Percentiles rank a stretch among this genome's conserved stretches.
phyloP scores from a whole-genome alignment of 2,113 vertebrate genomes.

The Cynoglossus semilaevis region DNA sequence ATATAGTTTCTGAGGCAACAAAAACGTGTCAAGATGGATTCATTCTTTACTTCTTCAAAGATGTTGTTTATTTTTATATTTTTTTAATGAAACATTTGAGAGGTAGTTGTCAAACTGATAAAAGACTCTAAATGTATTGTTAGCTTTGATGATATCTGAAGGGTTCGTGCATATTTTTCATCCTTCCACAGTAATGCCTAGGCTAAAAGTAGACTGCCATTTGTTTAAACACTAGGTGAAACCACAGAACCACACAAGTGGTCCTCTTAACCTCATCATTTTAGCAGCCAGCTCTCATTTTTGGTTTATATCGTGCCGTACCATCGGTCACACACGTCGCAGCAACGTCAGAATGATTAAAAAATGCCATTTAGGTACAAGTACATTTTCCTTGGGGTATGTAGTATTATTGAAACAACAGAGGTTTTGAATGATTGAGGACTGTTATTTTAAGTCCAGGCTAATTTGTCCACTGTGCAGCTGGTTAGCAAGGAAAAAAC shows the following conservation, averaged over 20 bases:
- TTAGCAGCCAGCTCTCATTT: too few relatives aligned
- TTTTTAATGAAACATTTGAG: neutral
- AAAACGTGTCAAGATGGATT: too few relatives aligned
- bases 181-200: neutral
- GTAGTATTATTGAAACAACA: slow-evolving; percentile 18
- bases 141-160: slow-evolving; percentile 1
- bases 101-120: too few relatives aligned
- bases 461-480: slow-evolving; percentile 4
- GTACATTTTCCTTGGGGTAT: slow-evolving; percentile 1
- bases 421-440: slow-evolving; percentile 11
- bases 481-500: slow-evolving; percentile 27
- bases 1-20: too few relatives aligned
- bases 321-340: neutral
- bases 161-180: too few relatives aligned
- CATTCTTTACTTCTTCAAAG: too few relatives aligned
- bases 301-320: neutral
- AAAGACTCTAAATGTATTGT: slow-evolving; percentile 1
- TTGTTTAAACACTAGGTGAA: neutral
- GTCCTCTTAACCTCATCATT: too few relatives aligned
- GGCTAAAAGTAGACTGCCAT: slow-evolving; percentile 8
- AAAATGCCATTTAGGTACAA: slow-evolving; percentile 9
- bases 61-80: neutral
- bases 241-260: too few relatives aligned
- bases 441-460: slow-evolving; percentile 14
- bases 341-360: slow-evolving; percentile 2